phyloP scores from a whole-genome alignment of 2,113 vertebrate genomes.

The Anser brachyrhynchus region DNA sequence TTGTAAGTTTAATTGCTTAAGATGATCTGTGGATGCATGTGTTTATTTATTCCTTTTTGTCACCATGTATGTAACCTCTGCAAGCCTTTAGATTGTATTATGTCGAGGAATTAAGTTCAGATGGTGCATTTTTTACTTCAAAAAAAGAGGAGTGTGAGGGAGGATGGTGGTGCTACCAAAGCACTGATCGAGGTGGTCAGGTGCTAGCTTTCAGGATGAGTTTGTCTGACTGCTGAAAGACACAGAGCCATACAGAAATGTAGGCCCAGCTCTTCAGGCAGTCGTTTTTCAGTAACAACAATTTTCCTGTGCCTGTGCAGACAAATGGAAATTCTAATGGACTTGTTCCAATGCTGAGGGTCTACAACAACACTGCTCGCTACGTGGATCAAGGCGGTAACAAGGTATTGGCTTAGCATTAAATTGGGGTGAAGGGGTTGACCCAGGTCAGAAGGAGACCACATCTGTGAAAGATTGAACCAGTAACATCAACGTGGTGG shows the following conservation, averaged over 20 bases:
- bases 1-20: neutral
- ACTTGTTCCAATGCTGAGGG: conserved; percentile 94
- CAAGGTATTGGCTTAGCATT: conserved; percentile 79
- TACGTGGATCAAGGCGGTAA: conserved; percentile 98
- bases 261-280: neutral
- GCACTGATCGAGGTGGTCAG: accelerated
- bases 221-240: neutral
- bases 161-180: neutral
- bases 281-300: neutral
- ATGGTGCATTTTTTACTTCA: neutral
- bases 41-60: neutral
- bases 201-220: neutral
- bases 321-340: conserved; percentile 95
- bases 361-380: conserved; percentile 97
- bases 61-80: neutral
- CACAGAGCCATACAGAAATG: accelerated
- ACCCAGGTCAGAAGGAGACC: accelerated
- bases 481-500: accelerated
- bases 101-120: neutral
- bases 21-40: accelerated
- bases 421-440: accelerated
- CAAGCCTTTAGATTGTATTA: neutral
- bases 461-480: accelerated
- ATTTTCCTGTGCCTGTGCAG: conserved; percentile 65
- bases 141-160: neutral